phyloP scores from a whole-genome alignment of 1,140 invertebrate species.

The Macrostomum lignano region DNA sequence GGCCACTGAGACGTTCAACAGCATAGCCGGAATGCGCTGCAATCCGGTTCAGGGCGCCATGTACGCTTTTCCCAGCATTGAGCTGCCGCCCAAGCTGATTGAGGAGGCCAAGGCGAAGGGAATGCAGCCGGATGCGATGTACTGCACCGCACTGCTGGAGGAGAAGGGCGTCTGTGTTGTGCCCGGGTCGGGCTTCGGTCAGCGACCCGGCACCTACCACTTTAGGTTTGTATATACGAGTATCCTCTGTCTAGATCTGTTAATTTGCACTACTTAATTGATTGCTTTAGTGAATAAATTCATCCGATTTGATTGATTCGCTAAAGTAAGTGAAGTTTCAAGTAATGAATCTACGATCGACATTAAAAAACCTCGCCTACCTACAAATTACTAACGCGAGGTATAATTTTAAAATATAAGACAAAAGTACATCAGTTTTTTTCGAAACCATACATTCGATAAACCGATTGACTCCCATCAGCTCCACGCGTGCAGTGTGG shows the following conservation, averaged over 20 bases:
- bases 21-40: constrained; percentile 58
- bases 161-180: constrained; percentile 59
- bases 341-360: no score
- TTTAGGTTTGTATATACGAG: constrained; percentile 35
- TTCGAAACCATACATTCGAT: no score
- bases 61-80: constrained; percentile 57
- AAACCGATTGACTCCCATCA: no score
- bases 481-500: no score
- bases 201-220: constrained; percentile 66
- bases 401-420: no score
- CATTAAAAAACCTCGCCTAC: no score
- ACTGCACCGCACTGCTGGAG: constrained; percentile 71
- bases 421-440: no score
- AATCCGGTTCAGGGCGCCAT: constrained; percentile 66
- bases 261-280: no score
- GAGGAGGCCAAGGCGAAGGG: constrained; percentile 25
- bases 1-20: constrained; percentile 63
- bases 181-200: constrained; percentile 75
- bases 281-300: no score
- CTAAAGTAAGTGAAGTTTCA: no score
- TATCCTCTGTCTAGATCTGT: background rate
- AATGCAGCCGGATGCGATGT: constrained; percentile 56
- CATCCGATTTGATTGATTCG: no score
- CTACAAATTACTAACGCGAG: no score
- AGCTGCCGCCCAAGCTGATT: constrained; percentile 28